Conservation (phyloP, 2,888 invertebrate genomes). For the Sminthurides aquaticus region DNA sequence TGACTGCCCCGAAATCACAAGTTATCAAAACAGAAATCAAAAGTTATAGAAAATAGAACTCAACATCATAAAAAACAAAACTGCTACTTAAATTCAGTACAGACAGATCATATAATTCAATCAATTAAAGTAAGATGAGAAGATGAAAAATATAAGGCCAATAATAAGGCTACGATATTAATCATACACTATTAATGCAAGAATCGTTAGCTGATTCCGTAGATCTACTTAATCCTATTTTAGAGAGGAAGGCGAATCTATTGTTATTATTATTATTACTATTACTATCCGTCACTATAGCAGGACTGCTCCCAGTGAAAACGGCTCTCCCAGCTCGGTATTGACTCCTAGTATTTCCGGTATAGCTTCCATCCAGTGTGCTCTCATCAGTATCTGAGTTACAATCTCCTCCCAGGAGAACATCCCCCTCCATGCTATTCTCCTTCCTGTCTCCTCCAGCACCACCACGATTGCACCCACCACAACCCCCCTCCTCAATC, state of each 20-base stretch:
- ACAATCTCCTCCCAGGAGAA: neutral
- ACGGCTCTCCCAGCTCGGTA: neutral
- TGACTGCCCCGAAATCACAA: neutral
- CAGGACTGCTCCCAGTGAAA: neutral
- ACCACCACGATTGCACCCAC: neutral
- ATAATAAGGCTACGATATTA: neutral
- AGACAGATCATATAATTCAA: too few relatives aligned
- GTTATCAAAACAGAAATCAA: too few relatives aligned
- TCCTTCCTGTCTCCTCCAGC: neutral
- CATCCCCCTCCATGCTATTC: neutral
- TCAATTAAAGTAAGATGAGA: too few relatives aligned
- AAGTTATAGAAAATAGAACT: too few relatives aligned
- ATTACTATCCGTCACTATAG: neutral
- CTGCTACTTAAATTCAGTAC: neutral
- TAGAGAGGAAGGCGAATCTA: constrained; percentile 16
- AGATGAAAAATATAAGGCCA: neutral
- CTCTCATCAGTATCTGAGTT: neutral
- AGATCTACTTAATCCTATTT: constrained; percentile 13
- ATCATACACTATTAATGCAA: neutral
- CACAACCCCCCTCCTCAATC: neutral
- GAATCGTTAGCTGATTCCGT: neutral
- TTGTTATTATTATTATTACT: too few relatives aligned
- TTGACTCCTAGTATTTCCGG: too few relatives aligned
- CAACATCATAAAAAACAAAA: too few relatives aligned
- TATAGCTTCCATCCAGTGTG: neutral